These are phyloP conservation scores for Oxygymnocypris stewartii DNA, from an alignment of 2,113 vertebrate genomes.

Conservation along the genomic window DNA sequence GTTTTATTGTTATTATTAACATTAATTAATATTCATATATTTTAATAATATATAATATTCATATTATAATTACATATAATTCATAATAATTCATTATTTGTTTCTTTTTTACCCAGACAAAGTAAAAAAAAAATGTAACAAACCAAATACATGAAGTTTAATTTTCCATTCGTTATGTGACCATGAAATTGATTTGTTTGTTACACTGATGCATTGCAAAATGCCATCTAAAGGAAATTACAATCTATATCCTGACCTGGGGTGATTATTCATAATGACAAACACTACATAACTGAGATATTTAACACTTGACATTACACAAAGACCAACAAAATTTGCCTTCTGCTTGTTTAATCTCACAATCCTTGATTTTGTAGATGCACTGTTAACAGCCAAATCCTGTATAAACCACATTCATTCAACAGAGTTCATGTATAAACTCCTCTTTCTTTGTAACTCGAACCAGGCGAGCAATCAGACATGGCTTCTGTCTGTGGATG, in stretches of 20 bases:
- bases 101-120: no score
- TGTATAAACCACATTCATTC: conserved; percentile 70
- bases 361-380: conserved; percentile 59
- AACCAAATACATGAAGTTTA: not conserved
- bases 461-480: conserved; percentile 51
- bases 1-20: no score
- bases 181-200: not conserved
- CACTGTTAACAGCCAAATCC: conserved; percentile 72
- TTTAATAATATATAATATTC: no score
- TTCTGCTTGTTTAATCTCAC: not conserved
- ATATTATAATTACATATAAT: no score
- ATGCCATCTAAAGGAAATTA: conserved; percentile 4
- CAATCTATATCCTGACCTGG: not conserved
- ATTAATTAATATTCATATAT: no score
- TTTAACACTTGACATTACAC: not conserved
- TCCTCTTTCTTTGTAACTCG: conserved; percentile 67
- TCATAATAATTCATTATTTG: no score
- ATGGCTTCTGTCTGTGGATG: conserved; percentile 2
- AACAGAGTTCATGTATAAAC: conserved; percentile 69
- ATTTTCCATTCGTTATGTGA: not conserved
- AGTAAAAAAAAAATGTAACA: no score
- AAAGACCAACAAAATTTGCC: not conserved
- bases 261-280: not conserved
- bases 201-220: not conserved
- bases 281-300: not conserved